A percentile compares a stretch with the other conserved stretches of the same genome.
These are phyloP conservation scores for Drosophila yooni DNA, from an alignment of 2,888 invertebrate species.

Conservation along the genomic window DNA sequence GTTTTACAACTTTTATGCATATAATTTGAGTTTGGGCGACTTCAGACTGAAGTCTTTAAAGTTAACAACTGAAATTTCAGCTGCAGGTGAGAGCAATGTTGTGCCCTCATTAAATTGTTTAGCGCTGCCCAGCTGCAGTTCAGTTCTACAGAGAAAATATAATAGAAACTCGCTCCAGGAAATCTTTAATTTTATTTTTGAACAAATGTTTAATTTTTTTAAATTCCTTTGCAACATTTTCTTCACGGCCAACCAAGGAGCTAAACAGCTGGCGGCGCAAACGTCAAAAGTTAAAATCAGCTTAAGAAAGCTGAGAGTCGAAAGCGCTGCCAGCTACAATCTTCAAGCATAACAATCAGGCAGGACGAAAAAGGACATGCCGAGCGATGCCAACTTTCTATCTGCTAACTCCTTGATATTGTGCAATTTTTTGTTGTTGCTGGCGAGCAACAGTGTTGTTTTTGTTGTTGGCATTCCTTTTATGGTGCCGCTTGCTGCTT, in stretches of 20 bases:
- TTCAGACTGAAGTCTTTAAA: conserved; percentile 50
- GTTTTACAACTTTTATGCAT: conserved; percentile 58
- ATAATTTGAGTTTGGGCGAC: conserved; percentile 66
- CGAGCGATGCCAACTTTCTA: not conserved
- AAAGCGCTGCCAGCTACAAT: conserved; percentile 33
- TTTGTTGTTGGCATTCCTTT: conserved; percentile 54
- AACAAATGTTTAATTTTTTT: not conserved
- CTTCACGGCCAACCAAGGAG: conserved; percentile 1
- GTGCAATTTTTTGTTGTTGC: conserved; percentile 23
- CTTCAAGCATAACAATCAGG: conserved; percentile 42
- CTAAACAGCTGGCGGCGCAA: conserved; percentile 28
- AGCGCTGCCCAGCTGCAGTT: not conserved
- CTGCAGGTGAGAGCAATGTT: conserved; percentile 41
- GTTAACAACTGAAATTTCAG: conserved; percentile 31
- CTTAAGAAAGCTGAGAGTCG: conserved; percentile 61
- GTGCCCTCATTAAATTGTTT: conserved; percentile 55
- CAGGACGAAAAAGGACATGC: conserved; percentile 2
- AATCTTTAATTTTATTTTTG: not conserved
- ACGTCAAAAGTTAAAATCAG: conserved; percentile 66
- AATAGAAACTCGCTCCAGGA: not conserved
- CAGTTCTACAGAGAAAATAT: not conserved
- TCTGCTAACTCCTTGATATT: conserved; percentile 9
- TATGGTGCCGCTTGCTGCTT: conserved; percentile 45
- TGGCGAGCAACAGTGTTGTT: conserved; percentile 12
- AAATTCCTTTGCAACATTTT: not conserved